Conservation (phyloP, 1,140 invertebrate genomes). For the Gryon sp. region DNA sequence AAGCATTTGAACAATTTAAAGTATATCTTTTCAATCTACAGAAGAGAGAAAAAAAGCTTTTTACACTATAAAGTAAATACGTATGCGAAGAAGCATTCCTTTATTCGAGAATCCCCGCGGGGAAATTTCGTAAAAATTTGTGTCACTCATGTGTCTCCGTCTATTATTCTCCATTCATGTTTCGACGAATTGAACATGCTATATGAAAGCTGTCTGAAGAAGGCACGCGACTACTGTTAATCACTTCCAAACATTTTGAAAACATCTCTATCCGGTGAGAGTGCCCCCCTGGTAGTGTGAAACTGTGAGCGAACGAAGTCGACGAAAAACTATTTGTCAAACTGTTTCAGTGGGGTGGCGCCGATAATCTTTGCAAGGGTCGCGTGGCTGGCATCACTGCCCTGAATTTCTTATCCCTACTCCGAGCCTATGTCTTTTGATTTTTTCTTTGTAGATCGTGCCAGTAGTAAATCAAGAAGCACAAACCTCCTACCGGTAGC, state of each 20-base stretch:
- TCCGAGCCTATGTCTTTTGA: neutral
- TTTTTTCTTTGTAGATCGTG: slow-evolving; percentile 25
- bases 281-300: slow-evolving; percentile 57
- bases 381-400: slow-evolving; percentile 63
- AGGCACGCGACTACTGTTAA: slow-evolving; percentile 70
- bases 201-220: slow-evolving; percentile 26
- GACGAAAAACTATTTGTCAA: slow-evolving; percentile 63
- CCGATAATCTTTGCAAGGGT: slow-evolving; percentile 50
- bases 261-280: slow-evolving; percentile 66
- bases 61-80: slow-evolving; percentile 6
- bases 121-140: slow-evolving; percentile 34
- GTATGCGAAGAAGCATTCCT: neutral
- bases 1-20: slow-evolving; percentile 1
- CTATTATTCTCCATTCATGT: slow-evolving; percentile 24
- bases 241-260: slow-evolving; percentile 71
- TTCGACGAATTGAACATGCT: slow-evolving; percentile 18
- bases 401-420: slow-evolving; percentile 21
- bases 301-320: slow-evolving; percentile 17
- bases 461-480: slow-evolving; percentile 40
- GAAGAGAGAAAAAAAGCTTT: too few relatives aligned
- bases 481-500: slow-evolving; percentile 30
- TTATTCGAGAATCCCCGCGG: slow-evolving; percentile 31
- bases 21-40: slow-evolving; percentile 2
- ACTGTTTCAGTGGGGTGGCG: slow-evolving; percentile 36
- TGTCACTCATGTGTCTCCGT: slow-evolving; percentile 31